A percentile compares a stretch with the other conserved stretches of the same genome.
These are phyloP conservation scores for Bilobella aurantiaca DNA, from an alignment of 1,140 invertebrate genomes.

Conservation along the genomic window DNA sequence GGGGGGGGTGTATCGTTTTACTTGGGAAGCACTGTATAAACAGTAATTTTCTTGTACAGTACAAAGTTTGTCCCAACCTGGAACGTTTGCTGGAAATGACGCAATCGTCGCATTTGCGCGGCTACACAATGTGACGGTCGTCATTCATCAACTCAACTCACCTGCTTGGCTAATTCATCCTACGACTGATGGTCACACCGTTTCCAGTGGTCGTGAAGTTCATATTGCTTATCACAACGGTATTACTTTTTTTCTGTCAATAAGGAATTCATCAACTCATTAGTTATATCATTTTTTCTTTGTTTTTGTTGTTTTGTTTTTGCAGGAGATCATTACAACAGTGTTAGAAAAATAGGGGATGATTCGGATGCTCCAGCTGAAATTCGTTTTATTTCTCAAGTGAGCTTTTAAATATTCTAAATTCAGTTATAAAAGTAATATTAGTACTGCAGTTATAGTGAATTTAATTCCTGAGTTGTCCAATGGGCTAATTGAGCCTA, in stretches of 20 bases:
- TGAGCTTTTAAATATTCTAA: constrained; percentile 8
- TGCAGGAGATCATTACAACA: constrained; percentile 36
- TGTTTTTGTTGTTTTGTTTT: too few relatives aligned
- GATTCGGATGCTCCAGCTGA: constrained; percentile 28
- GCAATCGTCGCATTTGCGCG: constrained; percentile 48
- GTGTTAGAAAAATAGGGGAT: constrained; percentile 29
- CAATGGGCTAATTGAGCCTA: too few relatives aligned
- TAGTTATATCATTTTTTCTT: too few relatives aligned
- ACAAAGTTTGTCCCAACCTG: constrained; percentile 41
- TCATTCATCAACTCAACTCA: constrained; percentile 47
- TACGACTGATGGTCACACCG: constrained; percentile 14
- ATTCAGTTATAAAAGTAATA: too few relatives aligned
- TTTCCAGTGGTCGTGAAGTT: constrained; percentile 18
- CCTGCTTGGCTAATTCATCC: constrained; percentile 42
- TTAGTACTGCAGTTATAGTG: too few relatives aligned
- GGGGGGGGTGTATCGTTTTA: too few relatives aligned
- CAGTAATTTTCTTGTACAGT: constrained; percentile 39
- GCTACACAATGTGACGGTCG: constrained; percentile 43
- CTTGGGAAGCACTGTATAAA: too few relatives aligned
- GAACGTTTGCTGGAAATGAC: constrained; percentile 49
- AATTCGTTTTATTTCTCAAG: constrained; percentile 22
- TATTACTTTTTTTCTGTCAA: background rate
- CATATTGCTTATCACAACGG: constrained; percentile 45
- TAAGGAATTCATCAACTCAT: background rate
- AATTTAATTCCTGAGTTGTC: too few relatives aligned